Evolutionary conservation across 1,140 invertebrate genomes (phyloP).

Genomic region (Drosophila equinoxialis): DNA sequence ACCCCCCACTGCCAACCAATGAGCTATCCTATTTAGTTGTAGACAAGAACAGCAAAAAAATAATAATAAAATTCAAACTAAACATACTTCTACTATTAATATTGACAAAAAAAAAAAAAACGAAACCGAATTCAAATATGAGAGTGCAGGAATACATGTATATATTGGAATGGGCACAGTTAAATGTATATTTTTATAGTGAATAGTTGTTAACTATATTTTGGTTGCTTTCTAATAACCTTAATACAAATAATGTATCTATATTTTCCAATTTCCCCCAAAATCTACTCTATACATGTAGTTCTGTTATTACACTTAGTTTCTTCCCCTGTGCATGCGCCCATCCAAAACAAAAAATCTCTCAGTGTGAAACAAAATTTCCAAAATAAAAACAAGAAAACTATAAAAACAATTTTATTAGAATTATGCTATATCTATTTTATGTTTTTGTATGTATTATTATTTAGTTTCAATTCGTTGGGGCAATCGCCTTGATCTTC

Average conservation of each 20-base stretch:
- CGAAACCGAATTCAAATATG: not conserved
- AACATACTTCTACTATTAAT: not conserved
- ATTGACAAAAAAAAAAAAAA: not conserved
- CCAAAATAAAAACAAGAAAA: conserved; percentile 4
- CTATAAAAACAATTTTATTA: conserved; percentile 22
- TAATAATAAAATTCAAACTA: not conserved
- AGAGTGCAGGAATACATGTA: conserved; percentile 24
- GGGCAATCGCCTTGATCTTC: conserved; percentile 38
- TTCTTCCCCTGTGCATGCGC: not conserved
- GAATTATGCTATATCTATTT: conserved; percentile 20
- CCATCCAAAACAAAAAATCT: not conserved
- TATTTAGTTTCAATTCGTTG: conserved; percentile 36
- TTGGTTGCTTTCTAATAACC: not conserved
- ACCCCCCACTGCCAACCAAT: not conserved
- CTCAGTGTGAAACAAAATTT: not conserved
- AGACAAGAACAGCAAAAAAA: conserved; percentile 1
- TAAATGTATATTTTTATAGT: not conserved
- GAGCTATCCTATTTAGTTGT: conserved; percentile 23
- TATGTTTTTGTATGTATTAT: conserved; percentile 56
- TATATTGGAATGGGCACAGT: conserved; percentile 22
- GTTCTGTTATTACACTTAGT: conserved; percentile 26
- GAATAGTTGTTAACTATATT: not conserved
- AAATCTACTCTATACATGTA: conserved; percentile 34
- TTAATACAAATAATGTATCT: not conserved
- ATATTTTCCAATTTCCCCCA: not conserved